phyloP scores from a whole-genome alignment of 1,140 invertebrate species.

The Drosophila lacertosa region DNA sequence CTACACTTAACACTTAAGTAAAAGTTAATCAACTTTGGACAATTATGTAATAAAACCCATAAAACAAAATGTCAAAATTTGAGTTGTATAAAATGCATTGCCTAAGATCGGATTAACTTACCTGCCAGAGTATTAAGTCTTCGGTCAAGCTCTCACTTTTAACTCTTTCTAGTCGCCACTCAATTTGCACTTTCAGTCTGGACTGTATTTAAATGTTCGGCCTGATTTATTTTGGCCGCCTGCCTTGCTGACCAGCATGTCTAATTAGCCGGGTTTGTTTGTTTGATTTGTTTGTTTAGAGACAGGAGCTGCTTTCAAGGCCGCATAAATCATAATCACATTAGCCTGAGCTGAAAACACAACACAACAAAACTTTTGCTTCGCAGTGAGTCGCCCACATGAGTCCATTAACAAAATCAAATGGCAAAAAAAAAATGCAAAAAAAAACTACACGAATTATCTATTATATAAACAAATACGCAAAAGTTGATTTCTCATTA shows the following conservation, averaged over 20 bases:
- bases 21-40: too few species aligned
- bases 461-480: conserved; percentile 63
- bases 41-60: too few species aligned
- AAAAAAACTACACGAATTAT: conserved; percentile 64
- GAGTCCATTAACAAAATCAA: conserved; percentile 53
- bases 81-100: too few species aligned
- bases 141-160: neutral
- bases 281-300: conserved; percentile 9
- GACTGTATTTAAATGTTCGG: conserved; percentile 50
- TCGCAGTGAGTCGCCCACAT: conserved; percentile 46
- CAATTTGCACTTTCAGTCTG: conserved; percentile 14
- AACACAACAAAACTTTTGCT: conserved; percentile 40
- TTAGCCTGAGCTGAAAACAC: conserved; percentile 50
- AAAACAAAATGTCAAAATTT: too few species aligned
- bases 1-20: too few species aligned
- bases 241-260: conserved; percentile 56
- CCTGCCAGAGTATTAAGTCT: neutral
- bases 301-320: conserved; percentile 61
- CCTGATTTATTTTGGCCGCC: conserved; percentile 50
- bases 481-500: conserved; percentile 62
- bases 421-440: conserved; percentile 13
- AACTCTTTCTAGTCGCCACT: neutral
- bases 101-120: too few species aligned
- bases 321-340: conserved; percentile 77
- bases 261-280: conserved; percentile 63